Base-by-base conservation (phyloP, 1,140 invertebrate genomes). In the Lucilia cuprina region DNA sequence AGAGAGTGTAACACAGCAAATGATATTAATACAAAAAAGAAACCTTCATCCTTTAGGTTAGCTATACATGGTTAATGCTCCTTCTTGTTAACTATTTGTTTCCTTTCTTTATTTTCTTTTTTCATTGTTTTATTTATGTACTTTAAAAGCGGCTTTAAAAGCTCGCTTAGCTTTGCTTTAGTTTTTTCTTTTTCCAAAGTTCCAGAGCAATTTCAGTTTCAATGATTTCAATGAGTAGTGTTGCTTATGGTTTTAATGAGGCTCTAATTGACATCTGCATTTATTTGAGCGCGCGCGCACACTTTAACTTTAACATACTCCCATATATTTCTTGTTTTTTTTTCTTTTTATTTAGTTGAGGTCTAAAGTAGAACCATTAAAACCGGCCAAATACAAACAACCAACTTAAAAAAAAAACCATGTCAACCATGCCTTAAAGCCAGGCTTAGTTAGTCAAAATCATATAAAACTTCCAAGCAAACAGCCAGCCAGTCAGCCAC, bases 241-340 rank as follows among this genome's bases (percentile, higher is more conserved):
- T 60, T 77, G 80, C 21, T 84, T 60, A 86, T 90, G 86, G 87
- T 88, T 90, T 90, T 90, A 90, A 90, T 90, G 89, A 90, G 89
- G 86, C 89, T 90, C 89, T 90, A 90, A 90, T 90, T 90, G 89
- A 90, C 89, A 90, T 90, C 89, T 90, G 89, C 89, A 90, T 90
- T 90, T 90, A 89, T 90, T 89, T 88, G 86, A 85, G 82, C 41
- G 17, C n/a, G 85, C 85, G 86, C 85, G 82, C 60, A 25, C n/a
- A 70, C 65, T 70, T 70, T 21, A 70, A 70, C 65, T 70, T 70
- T 70, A 70, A 70, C 65, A 70, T 21, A 70, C 65, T 70, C 19
- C 65, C 5, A 17, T 70, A 19, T 70, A 70, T 30, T 30, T 30
- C 25, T 30, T 30, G 3, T 30, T 30, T 30, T 30, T n/a, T n/a